Evolutionary conservation across 2,797 vertebrate species (phyloP).

Genomic region (Lutjanus campechanus): DNA sequence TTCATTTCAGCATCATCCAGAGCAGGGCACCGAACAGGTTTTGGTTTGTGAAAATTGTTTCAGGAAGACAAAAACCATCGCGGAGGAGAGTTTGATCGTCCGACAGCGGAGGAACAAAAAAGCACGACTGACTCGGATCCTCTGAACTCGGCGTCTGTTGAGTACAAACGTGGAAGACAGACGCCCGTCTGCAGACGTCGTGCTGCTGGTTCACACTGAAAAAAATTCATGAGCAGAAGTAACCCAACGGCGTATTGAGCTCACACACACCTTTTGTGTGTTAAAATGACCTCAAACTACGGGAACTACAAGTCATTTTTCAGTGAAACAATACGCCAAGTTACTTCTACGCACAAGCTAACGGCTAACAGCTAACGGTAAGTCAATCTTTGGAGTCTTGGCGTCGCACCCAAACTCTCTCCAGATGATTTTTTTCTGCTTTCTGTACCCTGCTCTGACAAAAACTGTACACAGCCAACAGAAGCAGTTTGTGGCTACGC

Average conservation of each 20-base stretch:
- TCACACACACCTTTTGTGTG: neutral
- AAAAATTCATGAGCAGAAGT: conserved; percentile 7
- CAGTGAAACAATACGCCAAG: neutral
- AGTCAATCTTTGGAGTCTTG: conserved; percentile 50
- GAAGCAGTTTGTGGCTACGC: conserved; percentile 35
- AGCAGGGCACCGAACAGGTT: conserved; percentile 54
- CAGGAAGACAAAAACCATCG: conserved; percentile 73
- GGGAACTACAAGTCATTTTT: neutral
- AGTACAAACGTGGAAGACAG: conserved; percentile 40
- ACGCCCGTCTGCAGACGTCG: neutral
- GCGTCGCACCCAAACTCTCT: conserved; percentile 48
- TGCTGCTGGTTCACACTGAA: conserved; percentile 12
- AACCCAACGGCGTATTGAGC: neutral
- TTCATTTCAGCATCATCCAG: conserved; percentile 27
- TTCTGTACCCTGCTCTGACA: conserved; percentile 43
- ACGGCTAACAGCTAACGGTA: conserved; percentile 19
- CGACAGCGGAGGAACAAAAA: conserved; percentile 6
- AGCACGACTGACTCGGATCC: neutral
- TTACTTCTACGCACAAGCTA: conserved; percentile 9
- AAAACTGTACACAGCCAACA: conserved; percentile 47
- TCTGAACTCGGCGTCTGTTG: neutral
- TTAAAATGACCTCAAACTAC: neutral
- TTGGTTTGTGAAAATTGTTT: conserved; percentile 65
- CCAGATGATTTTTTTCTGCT: conserved; percentile 60
- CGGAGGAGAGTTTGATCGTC: conserved; percentile 34